These are phyloP conservation scores for Entomyzon cyanotis DNA, from an alignment of 2,113 vertebrate genomes.

Conservation along the genomic window DNA sequence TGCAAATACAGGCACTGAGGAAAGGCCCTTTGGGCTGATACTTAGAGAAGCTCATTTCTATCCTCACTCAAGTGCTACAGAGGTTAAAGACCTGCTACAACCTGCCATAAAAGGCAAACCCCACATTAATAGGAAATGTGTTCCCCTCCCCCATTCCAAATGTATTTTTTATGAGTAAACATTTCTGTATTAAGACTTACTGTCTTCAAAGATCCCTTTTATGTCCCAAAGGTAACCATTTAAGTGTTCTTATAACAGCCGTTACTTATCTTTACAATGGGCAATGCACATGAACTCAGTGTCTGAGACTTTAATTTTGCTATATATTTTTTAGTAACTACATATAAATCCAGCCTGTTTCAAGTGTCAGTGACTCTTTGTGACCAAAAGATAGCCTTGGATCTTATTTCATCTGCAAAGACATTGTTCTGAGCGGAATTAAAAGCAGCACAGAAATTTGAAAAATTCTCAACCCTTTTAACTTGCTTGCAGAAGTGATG, in stretches of 20 bases:
- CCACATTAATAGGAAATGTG: conserved; percentile 61
- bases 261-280: conserved; percentile 78
- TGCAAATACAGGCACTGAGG: background rate
- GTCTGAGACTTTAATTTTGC: conserved; percentile 62
- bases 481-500: background rate
- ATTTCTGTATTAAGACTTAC: conserved; percentile 76
- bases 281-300: conserved; percentile 19
- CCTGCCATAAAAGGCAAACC: conserved; percentile 63
- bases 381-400: conserved; percentile 22
- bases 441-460: background rate
- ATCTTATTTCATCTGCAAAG: conserved; percentile 32
- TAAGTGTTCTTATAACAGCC: conserved; percentile 74
- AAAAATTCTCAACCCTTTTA: background rate
- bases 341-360: conserved; percentile 68
- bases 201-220: conserved; percentile 72
- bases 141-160: conserved; percentile 37
- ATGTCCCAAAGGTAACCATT: conserved; percentile 78
- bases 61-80: conserved; percentile 36
- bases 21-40: conserved; percentile 44
- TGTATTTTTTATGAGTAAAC: conserved; percentile 77
- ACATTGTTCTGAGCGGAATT: background rate
- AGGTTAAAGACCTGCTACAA: conserved; percentile 42
- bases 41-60: conserved; percentile 29
- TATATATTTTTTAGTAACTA: conserved; percentile 74
- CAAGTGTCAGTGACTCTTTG: conserved; percentile 27